phyloP scores from a whole-genome alignment of 2,113 vertebrate species.

The Leptodactylus fuscus region DNA sequence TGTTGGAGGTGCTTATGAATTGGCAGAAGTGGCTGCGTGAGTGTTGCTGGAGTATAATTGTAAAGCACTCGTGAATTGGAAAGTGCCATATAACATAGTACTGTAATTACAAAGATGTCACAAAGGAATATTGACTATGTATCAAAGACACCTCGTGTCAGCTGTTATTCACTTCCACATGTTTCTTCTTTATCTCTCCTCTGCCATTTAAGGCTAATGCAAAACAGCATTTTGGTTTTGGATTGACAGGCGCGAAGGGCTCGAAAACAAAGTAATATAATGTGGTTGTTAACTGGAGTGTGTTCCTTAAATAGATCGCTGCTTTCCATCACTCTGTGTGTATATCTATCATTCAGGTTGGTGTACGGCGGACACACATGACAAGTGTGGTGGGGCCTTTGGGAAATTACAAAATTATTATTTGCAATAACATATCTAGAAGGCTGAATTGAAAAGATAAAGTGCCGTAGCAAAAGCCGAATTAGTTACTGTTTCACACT shows the following conservation, averaged over 20 bases:
- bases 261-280: background rate
- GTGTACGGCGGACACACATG: no score
- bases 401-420: no score
- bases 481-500: no score
- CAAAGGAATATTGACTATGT: slow-evolving; percentile 43
- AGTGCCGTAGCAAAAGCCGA: no score
- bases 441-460: background rate
- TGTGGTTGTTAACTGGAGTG: background rate
- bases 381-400: no score
- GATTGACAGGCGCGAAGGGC: background rate
- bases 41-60: slow-evolving; percentile 44
- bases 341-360: no score
- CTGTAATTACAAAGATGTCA: slow-evolving; percentile 48
- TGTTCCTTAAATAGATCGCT: background rate
- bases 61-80: slow-evolving; percentile 42
- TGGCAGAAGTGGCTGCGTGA: slow-evolving; percentile 35
- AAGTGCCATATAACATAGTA: slow-evolving; percentile 26
- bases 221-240: slow-evolving; percentile 21
- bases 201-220: slow-evolving; percentile 3
- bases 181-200: background rate
- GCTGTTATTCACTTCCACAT: slow-evolving; percentile 19
- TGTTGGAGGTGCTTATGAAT: slow-evolving; percentile 25
- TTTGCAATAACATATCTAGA: background rate
- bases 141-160: slow-evolving; percentile 28
- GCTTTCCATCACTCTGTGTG: background rate